phyloP scores from a whole-genome alignment of 1,140 invertebrate species.

The Linepithema humile region DNA sequence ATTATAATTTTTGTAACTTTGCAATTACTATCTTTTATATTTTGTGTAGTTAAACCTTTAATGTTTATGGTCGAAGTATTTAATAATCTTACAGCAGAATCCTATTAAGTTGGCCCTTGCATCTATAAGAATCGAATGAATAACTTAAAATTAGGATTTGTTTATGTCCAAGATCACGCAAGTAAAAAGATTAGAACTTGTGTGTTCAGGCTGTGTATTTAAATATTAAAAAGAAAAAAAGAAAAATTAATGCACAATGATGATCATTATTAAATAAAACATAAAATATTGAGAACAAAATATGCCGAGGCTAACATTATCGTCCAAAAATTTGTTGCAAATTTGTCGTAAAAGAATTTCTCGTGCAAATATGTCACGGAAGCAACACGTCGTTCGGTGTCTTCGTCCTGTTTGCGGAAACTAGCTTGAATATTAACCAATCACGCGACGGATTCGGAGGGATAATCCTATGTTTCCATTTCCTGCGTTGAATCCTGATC shows the following conservation, averaged over 20 bases:
- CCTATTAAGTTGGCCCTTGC: background rate
- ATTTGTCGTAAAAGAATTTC: background rate
- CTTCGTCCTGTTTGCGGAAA: slow-evolving; percentile 38
- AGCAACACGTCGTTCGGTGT: slow-evolving; percentile 28
- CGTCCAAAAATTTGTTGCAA: background rate
- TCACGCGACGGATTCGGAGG: background rate
- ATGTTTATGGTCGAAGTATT: background rate
- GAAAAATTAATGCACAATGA: background rate
- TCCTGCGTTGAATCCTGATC: slow-evolving; percentile 37
- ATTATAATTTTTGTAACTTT: background rate
- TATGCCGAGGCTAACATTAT: background rate
- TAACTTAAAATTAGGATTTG: background rate
- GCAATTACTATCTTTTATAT: background rate
- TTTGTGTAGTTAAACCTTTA: background rate
- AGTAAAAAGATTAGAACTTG: background rate
- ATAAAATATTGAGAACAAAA: background rate
- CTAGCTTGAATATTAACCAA: slow-evolving; percentile 42
- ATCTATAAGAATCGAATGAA: background rate
- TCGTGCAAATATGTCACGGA: background rate
- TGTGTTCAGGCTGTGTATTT: background rate
- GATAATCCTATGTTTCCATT: slow-evolving; percentile 42
- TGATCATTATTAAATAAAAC: background rate
- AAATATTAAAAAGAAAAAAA: background rate
- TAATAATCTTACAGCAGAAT: background rate
- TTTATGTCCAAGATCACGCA: background rate